Evolutionary conservation across 2,797 vertebrate species (phyloP), one percentile per base, ranked within the genome.

Genomic region (Chaetophractus vellerosus): DNA sequence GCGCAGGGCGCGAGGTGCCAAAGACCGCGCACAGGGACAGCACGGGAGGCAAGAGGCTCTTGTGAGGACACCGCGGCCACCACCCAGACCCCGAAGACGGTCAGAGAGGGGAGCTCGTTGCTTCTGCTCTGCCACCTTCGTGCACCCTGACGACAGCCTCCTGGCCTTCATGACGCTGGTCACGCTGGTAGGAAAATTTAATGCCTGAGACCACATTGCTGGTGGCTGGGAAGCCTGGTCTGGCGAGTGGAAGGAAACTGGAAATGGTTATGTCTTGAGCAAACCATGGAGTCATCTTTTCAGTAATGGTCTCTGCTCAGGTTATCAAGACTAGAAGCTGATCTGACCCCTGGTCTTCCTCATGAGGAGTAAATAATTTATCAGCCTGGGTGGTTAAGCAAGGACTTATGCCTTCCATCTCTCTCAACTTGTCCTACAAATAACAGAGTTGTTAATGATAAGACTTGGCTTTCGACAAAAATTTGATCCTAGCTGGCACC

Each of bases 11-110:
- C 1, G 6, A 11, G 19, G n/a, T 31, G 21, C n/a, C 89, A 59
- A 31, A 7, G n/a, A 48, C 15, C 6, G 4, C 41, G 15, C 5
- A 50, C 83, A 82, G 36, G 24, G 10, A 0, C 1, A 71, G 38
- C 18, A 31, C 9, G 1, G 15, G 71, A 69, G 28, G 14, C 5
- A 1, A 33, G 38, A 38, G 24, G 36, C 4, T 18, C 24, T 36
- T n/a, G 64, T 15, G 33, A 63, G 31, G 10, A 38, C 48, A 0
- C 1, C 26, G 6, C 9, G 3, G 6, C 6, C 5, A n/a, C 23
- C n/a, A 50, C 41, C 31, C n/a, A 69, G 36, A 69, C 48, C 24
- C n/a, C 52, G 15, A 68, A 28, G 52, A 55, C 26, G 33, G 66
- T 57, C 64, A 10, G 4, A 38, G 15, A 31, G 50, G n/a, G n/a